phyloP scores from a whole-genome alignment of 2,888 invertebrate genomes.

The Pterostichus madidus region DNA sequence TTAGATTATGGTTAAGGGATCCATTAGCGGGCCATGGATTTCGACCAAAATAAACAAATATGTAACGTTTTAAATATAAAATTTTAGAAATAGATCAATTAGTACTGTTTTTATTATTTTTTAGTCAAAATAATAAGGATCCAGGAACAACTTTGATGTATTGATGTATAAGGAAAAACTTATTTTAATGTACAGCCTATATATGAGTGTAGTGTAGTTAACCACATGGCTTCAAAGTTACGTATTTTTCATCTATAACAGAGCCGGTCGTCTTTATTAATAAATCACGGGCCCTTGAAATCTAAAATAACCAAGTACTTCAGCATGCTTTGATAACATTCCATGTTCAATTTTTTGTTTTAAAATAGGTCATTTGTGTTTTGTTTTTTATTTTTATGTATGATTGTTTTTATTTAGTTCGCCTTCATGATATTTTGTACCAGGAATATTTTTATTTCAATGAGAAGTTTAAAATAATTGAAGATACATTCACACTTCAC shows the following conservation, averaged over 20 bases:
- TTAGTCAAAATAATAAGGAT: too few relatives aligned
- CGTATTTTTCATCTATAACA: not conserved
- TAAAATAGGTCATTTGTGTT: conserved; percentile 34
- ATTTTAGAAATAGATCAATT: too few relatives aligned
- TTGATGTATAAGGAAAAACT: too few relatives aligned
- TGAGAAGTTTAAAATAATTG: not conserved
- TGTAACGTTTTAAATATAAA: too few relatives aligned
- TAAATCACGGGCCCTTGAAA: conserved; percentile 26
- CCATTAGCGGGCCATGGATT: too few relatives aligned
- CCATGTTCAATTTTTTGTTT: conserved; percentile 29
- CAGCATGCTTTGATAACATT: not conserved
- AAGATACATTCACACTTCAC: not conserved
- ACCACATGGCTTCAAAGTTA: not conserved
- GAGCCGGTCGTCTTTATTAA: conserved; percentile 8
- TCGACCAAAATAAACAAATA: too few relatives aligned
- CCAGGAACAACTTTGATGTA: too few relatives aligned
- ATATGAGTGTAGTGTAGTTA: not conserved
- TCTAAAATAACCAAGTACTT: conserved; percentile 25
- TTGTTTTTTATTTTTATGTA: conserved; percentile 25
- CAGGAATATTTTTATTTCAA: conserved; percentile 4
- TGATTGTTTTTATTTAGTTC: not conserved
- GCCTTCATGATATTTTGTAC: not conserved
- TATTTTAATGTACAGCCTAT: not conserved
- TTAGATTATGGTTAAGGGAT: too few relatives aligned
- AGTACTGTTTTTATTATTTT: too few relatives aligned